A percentile compares a stretch with the other conserved stretches of the same genome.
Evolutionary conservation across 1,140 invertebrate species (phyloP).

Genomic region (Pseudomyrmex sp.): DNA sequence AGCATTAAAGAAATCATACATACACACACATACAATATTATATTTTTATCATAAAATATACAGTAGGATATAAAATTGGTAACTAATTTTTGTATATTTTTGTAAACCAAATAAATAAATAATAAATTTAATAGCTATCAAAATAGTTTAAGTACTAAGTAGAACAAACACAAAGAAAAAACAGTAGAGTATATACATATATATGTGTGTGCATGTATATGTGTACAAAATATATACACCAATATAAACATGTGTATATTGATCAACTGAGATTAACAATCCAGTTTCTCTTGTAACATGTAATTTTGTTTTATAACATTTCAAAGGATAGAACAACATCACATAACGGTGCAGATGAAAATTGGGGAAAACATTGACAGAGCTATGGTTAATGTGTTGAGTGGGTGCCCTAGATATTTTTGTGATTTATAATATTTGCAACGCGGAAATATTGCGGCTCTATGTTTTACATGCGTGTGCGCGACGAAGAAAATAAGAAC

Average conservation of each 20-base stretch:
- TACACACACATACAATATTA: too few relatives aligned
- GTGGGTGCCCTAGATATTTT: too few relatives aligned
- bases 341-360: conserved; percentile 41
- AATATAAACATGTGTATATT: neutral
- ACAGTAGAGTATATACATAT: neutral
- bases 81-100: too few relatives aligned
- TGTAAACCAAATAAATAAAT: too few relatives aligned
- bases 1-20: too few relatives aligned
- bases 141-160: too few relatives aligned
- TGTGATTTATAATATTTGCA: neutral
- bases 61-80: too few relatives aligned
- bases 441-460: neutral
- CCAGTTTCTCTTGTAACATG: neutral
- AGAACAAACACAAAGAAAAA: too few relatives aligned
- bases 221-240: neutral
- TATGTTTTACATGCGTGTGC: neutral
- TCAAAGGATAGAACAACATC: conserved; percentile 7
- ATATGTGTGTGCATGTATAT: neutral
- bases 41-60: too few relatives aligned
- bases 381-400: neutral
- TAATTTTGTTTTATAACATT: neutral
- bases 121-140: too few relatives aligned
- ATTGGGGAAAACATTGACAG: conserved; percentile 11
- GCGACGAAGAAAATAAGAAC: conserved; percentile 36
- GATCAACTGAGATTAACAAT: conserved; percentile 4